Base-by-base conservation (phyloP, 2,113 vertebrate species). In the Toxostoma redivivum region DNA sequence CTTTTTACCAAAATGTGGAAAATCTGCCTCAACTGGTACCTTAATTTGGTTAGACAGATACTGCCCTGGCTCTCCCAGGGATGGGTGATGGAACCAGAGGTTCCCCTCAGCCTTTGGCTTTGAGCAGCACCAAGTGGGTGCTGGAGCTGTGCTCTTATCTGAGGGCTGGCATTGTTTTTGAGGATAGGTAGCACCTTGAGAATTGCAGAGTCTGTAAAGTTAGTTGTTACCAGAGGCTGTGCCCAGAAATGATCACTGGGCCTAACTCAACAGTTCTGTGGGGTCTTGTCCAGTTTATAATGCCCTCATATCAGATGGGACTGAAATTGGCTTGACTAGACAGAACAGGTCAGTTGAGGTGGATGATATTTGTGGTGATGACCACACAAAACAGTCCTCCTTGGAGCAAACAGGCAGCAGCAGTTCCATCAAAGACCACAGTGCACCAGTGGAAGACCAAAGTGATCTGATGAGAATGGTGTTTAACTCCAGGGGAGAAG, bases 31-130 rank as follows among this genome's bases (percentile, higher is more conserved):
- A 61, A 3, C 25, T 2, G 1, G 16, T 42, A 30, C 30, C 31
- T 88, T 57, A 5, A 7, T 65, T 82, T 2, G 7, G 35, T 83
- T 71, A 51, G 48, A 62, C 1, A 6, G 58, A 40, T 44, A 27
- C 37, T n/a, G 45, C 30, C 23, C 44, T 91, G 84, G 31, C 40
- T 88, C 9, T 64, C 8, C 50, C 3, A 3, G 74, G 64, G 53
- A 5, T 30, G 30, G 0, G 3, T 51, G 53, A 40, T 0, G 0
- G 37, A 61, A 51, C 35, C 53, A 57, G 69, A 13, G 24, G 30
- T 35, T 88, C 35, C 72, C 72, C 54, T 69, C 27, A 88, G 64
- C 42, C 30, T n/a, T 19, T 0, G 2, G 25, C 47, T 61, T 42
- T 67, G 85, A 18, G 62, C 72, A 86, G 6, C 60, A 25, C 1